phyloP scores from a whole-genome alignment of 2,797 vertebrate species.

The Sardinella longiceps region DNA sequence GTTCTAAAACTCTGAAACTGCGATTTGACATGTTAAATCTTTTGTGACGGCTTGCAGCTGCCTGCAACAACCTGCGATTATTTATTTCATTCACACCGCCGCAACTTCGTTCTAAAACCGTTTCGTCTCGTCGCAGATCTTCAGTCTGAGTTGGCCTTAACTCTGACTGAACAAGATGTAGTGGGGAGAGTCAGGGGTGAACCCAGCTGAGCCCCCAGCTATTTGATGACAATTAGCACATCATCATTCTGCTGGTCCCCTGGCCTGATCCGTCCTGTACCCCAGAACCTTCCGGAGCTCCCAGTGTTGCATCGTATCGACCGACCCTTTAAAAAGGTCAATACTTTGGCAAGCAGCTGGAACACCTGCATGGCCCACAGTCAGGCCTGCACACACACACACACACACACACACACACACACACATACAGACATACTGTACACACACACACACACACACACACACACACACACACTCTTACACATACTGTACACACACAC shows the following conservation, averaged over 20 bases:
- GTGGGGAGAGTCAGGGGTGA: too few species aligned
- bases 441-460: not conserved
- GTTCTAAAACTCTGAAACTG: too few species aligned
- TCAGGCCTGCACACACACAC: constrained; percentile 1
- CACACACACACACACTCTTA: not conserved
- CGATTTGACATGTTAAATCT: too few species aligned
- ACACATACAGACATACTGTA: too few species aligned
- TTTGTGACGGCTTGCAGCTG: too few species aligned
- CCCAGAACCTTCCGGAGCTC: constrained; percentile 71
- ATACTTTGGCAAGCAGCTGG: constrained; percentile 60
- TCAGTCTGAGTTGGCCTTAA: too few species aligned
- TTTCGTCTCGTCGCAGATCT: too few species aligned
- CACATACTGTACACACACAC: not conserved
- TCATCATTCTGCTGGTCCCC: constrained; percentile 67
- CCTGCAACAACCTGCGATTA: too few species aligned
- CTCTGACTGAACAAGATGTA: too few species aligned
- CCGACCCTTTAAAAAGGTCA: constrained; percentile 72
- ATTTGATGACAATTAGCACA: constrained; percentile 68
- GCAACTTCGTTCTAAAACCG: too few species aligned
- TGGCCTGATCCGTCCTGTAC: constrained; percentile 55
- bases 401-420: not conserved
- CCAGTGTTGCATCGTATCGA: constrained; percentile 70
- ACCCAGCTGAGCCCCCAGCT: constrained; percentile 1
- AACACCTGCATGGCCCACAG: constrained; percentile 51
- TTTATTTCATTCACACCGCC: too few species aligned